Base-by-base conservation (phyloP, 92 coral and sea anemone genomes). In the Heliopora coerulea region DNA sequence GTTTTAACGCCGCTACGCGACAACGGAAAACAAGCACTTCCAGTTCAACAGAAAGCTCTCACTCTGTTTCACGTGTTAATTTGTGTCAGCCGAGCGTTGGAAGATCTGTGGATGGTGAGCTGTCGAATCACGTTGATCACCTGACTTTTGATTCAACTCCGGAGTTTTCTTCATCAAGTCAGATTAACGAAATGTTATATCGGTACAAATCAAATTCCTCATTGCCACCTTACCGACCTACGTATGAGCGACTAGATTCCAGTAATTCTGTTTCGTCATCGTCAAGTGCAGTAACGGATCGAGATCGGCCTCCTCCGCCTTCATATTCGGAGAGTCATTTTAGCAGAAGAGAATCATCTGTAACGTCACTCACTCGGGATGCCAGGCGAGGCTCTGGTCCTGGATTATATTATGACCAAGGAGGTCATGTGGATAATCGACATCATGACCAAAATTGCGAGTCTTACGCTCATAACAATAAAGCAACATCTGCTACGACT, bases 311-410 rank as follows among this genome's bases (percentile, higher is more conserved):
- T 26, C 77, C 61, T n/a, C 76, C 77, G 25, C 77, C 77, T 30
- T 50, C 77, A 2, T 70, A 70, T 26, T 19, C 77, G 27, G 77
- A 52, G 31, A 70, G 77, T 70, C 77, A 25, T 70, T 70, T 70
- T 27, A 50, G 77, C 57, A 50, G 49, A 41, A 70, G 63, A 29
- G 49, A 54, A 2, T 50, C 63, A n/a, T 30, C 62, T 3, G 31
- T 28, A 3, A 17, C 1, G 28, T 23, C 61, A n/a, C 62, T 28
- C 17, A 46, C 50, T 54, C 42, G 2, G 18, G 58, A 49, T 11
- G 29, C 35, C 25, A 23, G 77, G 63, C 77, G 63, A 0, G 77
- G 63, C 3, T 70, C 77, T 15, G 31, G 49, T 17, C 77, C 77
- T 31, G 63, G 62, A 21, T 12, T 54, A 54, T 67, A 44, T 26